These are phyloP conservation scores for Eurystomus glaucurus DNA, from an alignment of 2,797 vertebrate species.

Conservation along the genomic window DNA sequence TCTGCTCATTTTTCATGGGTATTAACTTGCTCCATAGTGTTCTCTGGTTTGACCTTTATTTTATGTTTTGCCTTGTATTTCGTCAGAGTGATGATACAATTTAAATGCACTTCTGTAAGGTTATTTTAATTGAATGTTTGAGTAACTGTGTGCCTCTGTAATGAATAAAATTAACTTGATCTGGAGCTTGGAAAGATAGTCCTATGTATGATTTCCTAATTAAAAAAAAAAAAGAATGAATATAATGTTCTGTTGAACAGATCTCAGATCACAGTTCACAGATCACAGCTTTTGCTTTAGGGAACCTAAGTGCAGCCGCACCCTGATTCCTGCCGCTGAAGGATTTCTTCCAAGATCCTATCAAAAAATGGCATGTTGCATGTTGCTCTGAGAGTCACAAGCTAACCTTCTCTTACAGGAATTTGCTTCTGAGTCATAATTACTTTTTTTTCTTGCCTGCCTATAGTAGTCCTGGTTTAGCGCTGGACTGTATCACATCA, in stretches of 20 bases:
- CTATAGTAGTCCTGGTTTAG: neutral
- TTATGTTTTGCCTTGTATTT: conserved; percentile 62
- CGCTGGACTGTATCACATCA: neutral
- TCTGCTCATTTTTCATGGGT: conserved; percentile 42
- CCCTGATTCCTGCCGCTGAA: neutral
- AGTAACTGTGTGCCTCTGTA: neutral
- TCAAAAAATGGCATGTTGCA: neutral
- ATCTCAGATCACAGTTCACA: conserved; percentile 14
- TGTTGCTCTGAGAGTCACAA: neutral
- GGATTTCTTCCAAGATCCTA: conserved; percentile 29
- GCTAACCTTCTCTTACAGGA: neutral
- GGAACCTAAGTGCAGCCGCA: neutral
- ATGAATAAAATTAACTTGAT: conserved; percentile 35
- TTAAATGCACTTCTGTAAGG: conserved; percentile 29
- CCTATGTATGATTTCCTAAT: neutral
- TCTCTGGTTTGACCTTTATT: conserved; percentile 57
- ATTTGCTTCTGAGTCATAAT: neutral
- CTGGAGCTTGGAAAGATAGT: conserved; percentile 1
- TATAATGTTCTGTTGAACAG: neutral
- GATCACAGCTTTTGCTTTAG: conserved; percentile 42
- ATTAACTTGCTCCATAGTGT: conserved; percentile 40
- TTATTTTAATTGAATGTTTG: conserved; percentile 50
- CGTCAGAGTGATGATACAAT: conserved; percentile 35
- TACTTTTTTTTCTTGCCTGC: neutral
- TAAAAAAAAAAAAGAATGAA: neutral